A percentile compares a stretch with the other conserved stretches of the same genome.
Conservation (phyloP, 2,113 vertebrate species). For the Tragelaphus scriptus region DNA sequence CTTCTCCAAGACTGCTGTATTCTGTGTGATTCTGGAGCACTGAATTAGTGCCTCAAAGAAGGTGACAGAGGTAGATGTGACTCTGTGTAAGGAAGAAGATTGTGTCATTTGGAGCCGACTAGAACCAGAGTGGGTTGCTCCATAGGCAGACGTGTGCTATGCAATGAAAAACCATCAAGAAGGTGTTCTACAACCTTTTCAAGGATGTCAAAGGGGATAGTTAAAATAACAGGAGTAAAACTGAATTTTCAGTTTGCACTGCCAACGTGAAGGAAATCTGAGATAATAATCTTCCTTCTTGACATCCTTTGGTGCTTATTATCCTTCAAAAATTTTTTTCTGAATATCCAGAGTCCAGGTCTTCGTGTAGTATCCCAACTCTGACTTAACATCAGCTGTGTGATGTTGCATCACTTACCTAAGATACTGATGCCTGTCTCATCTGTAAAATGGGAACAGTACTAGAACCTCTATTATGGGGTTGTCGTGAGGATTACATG, state of each 20-base stretch:
- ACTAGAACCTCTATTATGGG: not conserved
- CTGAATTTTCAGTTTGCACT: not conserved
- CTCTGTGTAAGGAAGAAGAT: not conserved
- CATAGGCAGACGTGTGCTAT: not conserved
- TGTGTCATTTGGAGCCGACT: not conserved
- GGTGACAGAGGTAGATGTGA: not conserved
- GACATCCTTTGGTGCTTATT: not conserved
- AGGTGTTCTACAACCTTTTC: not conserved
- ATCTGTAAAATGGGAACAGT: not conserved
- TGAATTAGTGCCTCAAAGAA: not conserved
- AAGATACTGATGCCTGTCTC: not conserved
- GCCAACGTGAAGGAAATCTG: not conserved
- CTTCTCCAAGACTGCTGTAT: not conserved
- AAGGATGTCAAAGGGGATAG: fast-evolving
- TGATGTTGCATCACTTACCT: not conserved
- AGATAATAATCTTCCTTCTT: not conserved
- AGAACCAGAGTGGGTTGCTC: not conserved
- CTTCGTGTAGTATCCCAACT: not conserved
- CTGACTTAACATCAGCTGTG: not conserved
- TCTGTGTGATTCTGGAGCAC: not conserved
- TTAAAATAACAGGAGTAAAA: not conserved
- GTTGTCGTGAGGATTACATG: not conserved
- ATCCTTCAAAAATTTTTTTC: not conserved
- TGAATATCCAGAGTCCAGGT: not conserved
- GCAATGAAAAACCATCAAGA: not conserved